phyloP scores from a whole-genome alignment of 2,113 vertebrate species.

The Nyctereutes procyonoides region DNA sequence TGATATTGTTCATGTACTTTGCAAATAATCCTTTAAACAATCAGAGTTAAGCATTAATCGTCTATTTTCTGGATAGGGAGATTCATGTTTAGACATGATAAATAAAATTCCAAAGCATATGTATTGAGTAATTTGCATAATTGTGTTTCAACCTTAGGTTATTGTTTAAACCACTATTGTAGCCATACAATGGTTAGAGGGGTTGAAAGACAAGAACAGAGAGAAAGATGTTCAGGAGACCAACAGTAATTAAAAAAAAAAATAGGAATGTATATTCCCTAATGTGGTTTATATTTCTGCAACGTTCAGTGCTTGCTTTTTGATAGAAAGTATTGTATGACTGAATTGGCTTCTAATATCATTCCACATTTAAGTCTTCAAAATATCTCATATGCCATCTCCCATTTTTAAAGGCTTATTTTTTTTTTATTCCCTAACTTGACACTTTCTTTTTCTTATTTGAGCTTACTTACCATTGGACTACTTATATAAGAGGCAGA shows the following conservation, averaged over 20 bases:
- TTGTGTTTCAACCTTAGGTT: background rate
- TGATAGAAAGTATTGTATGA: background rate
- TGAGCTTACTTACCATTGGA: background rate
- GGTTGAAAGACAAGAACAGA: background rate
- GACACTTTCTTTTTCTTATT: background rate
- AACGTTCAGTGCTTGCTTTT: background rate
- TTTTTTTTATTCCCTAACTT: background rate
- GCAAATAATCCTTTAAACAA: background rate
- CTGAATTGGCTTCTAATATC: background rate
- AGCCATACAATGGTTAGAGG: background rate
- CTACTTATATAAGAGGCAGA: background rate
- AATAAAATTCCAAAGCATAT: background rate
- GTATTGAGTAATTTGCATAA: background rate
- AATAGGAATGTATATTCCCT: background rate
- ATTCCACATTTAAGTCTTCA: constrained; percentile 24
- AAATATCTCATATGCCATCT: background rate
- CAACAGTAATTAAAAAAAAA: background rate
- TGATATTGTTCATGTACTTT: background rate
- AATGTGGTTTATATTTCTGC: background rate
- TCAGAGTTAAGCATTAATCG: background rate
- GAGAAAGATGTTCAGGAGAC: background rate
- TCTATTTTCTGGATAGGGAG: background rate
- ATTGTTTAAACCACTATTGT: background rate
- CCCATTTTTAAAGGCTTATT: background rate
- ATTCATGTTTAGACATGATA: background rate